Conservation (phyloP, 2,113 vertebrate species). For the Cyanistes caeruleus region DNA sequence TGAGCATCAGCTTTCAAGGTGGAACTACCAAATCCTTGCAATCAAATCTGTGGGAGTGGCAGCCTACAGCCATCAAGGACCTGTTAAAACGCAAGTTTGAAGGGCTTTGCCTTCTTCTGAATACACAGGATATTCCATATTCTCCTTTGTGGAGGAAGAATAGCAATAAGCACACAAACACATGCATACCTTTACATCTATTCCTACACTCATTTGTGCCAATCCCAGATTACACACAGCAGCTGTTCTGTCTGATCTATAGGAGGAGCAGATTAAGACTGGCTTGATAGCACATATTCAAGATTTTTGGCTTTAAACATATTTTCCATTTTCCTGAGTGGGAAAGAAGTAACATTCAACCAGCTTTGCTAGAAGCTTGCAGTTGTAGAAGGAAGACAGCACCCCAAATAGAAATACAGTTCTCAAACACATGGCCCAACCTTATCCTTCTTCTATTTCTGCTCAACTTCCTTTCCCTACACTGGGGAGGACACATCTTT, state of each 20-base stretch:
- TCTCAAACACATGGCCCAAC: not conserved
- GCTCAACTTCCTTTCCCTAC: not conserved
- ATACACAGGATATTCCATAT: not conserved
- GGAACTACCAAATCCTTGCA: not conserved
- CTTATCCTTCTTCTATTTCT: not conserved
- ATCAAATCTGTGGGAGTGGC: not conserved
- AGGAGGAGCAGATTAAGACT: not conserved
- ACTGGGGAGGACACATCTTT: not conserved
- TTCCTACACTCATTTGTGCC: not conserved
- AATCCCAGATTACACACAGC: not conserved
- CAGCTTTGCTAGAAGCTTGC: not conserved
- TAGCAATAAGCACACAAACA: not conserved
- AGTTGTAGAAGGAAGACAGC: not conserved
- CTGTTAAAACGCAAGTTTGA: not conserved
- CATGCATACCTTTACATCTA: rapidly evolving
- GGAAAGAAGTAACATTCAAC: not conserved
- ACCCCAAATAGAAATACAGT: not conserved
- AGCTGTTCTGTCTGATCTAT: not conserved
- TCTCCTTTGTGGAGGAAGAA: not conserved
- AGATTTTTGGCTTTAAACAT: not conserved
- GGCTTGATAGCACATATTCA: not conserved
- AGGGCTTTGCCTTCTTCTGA: slow-evolving; percentile 7
- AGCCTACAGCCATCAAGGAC: not conserved
- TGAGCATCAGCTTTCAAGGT: not conserved
- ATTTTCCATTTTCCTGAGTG: not conserved